These are phyloP conservation scores for Thunnus maccoyii DNA, from an alignment of 2,113 vertebrate species.

Conservation along the genomic window DNA sequence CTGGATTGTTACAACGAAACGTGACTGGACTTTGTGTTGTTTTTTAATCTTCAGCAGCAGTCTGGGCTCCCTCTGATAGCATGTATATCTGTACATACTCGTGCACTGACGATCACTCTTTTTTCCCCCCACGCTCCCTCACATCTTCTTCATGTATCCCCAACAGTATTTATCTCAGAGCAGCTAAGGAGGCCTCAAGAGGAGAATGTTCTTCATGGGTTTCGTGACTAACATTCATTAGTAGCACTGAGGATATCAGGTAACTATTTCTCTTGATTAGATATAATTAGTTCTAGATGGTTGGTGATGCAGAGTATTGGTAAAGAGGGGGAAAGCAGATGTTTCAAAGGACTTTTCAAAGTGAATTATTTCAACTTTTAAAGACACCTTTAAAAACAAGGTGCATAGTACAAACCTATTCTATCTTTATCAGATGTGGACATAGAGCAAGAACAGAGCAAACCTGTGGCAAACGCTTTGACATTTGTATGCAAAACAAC, in stretches of 20 bases:
- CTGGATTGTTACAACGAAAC: conserved; percentile 4
- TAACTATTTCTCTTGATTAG: conserved; percentile 53
- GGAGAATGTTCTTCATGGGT: conserved; percentile 12
- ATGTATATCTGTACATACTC: conserved; percentile 40
- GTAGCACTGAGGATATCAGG: conserved; percentile 20
- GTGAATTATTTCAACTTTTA: conserved; percentile 17
- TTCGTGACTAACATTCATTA: conserved; percentile 58
- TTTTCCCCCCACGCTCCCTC: neutral
- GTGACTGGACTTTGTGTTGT: conserved; percentile 6
- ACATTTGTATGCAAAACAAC: neutral
- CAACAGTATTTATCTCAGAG: conserved; percentile 38
- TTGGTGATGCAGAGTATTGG: conserved; percentile 32
- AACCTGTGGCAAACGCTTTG: neutral
- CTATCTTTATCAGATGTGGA: neutral
- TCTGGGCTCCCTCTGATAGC: neutral
- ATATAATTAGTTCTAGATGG: conserved; percentile 55
- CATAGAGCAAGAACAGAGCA: neutral
- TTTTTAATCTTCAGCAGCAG: conserved; percentile 29
- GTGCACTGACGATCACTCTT: neutral
- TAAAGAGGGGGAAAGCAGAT: neutral
- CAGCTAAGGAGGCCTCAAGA: conserved; percentile 22
- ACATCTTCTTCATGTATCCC: conserved; percentile 1
- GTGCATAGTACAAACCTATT: neutral
- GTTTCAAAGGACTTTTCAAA: conserved; percentile 45
- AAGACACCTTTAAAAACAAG: conserved; percentile 5